Conservation (phyloP, 2,797 vertebrate species). For the Centropyge bicolor region DNA sequence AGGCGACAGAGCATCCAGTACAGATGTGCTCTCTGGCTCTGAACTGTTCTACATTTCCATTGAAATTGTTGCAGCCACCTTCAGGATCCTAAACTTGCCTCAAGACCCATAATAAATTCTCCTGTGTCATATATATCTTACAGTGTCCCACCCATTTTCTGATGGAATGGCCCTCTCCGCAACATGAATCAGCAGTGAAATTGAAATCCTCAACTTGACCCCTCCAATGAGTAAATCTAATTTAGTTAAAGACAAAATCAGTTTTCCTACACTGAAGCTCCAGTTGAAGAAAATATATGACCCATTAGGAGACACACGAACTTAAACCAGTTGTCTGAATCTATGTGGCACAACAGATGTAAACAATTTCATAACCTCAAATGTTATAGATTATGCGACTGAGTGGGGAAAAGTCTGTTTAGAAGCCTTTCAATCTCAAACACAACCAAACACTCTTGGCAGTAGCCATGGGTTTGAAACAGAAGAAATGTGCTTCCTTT, state of each 20-base stretch:
- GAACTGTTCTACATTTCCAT: constrained; percentile 1
- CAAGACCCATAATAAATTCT: neutral
- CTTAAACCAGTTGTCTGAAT: neutral
- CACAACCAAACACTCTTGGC: neutral
- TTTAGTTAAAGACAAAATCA: constrained; percentile 13
- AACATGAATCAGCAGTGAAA: constrained; percentile 12
- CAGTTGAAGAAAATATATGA: neutral
- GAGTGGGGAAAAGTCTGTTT: neutral
- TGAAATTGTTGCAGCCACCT: constrained; percentile 34
- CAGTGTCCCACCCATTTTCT: constrained; percentile 25
- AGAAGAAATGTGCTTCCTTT: neutral
- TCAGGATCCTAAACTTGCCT: constrained; percentile 12
- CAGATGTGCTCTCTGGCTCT: constrained; percentile 52
- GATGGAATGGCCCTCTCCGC: constrained; percentile 24
- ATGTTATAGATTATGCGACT: neutral
- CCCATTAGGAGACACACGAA: neutral
- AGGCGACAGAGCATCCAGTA: constrained; percentile 10
- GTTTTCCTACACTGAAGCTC: neutral
- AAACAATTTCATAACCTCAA: neutral
- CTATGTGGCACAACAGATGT: neutral
- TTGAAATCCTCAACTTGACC: neutral
- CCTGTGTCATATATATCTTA: constrained; percentile 16
- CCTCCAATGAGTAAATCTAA: neutral
- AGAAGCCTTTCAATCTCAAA: neutral
- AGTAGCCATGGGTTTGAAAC: neutral